Evolutionary conservation across 1,140 invertebrate genomes (phyloP), one percentile per base, ranked within the genome.

Genomic region (Stegodyphus mimosarum): DNA sequence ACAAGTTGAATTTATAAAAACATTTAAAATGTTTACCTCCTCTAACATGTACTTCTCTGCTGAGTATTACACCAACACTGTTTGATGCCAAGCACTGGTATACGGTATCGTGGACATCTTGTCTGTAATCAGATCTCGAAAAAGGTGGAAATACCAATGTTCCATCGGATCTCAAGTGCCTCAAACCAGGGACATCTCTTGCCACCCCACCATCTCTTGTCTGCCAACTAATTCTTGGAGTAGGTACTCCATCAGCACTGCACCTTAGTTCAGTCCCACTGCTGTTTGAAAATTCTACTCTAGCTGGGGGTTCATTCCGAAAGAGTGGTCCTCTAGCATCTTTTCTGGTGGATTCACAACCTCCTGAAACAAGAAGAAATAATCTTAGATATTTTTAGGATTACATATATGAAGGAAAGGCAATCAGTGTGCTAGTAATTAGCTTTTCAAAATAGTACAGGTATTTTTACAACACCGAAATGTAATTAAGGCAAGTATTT

Each of bases 221-320:
- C 7, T 71, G 72, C 88, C 97, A 99, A 87, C 97, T 96, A 87
- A 98, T 95, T 90, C 96, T 95, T 60, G 97, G 96, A 87, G 95
- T 93, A 9, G 97, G 97, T 87, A 95, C 95, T 87, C 97, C 97
- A 90, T 95, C 93, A 1, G 96, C 96, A 88, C 95, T 94, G 91
- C 97, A 99, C 90, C 97, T 95, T 67, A 98, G 95, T 87, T 95
- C 94, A 78, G 96, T 95, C 88, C 97, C 97, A 51, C 96, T 97
- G 74, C 96, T 97, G 90, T 98, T 98, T 83, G 95, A 96, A 91
- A 98, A 98, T 90, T 97, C 96, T 72, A 98, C 93, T 87, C 95
- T 93, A 90, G 96, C 96, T 86, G 95, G 95, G n/a, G 96, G 97
- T 92, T 97, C 97, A 88, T 95, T 95, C 76, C 96, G 93, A 91